Evolutionary conservation across 2,113 vertebrate species (phyloP).

Genomic region (Bucco capensis): DNA sequence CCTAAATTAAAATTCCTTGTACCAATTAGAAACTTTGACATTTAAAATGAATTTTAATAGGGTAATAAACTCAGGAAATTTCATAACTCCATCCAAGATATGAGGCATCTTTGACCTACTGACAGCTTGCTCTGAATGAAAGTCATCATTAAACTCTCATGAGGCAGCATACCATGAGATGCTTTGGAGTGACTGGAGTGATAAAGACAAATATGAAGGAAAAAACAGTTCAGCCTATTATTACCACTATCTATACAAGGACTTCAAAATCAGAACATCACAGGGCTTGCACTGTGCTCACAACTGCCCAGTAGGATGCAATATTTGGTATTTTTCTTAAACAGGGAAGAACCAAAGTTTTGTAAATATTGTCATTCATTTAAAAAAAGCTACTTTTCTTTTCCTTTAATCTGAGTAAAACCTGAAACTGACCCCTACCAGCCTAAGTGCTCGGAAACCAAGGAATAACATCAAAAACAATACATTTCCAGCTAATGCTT

Average conservation of each 20-base stretch:
- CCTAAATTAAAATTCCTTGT: constrained; percentile 49
- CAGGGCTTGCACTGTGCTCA: background rate
- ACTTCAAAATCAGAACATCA: background rate
- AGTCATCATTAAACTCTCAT: constrained; percentile 6
- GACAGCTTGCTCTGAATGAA: constrained; percentile 6
- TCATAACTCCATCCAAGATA: constrained; percentile 12
- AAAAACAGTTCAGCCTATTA: background rate
- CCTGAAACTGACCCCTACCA: background rate
- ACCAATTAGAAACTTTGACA: constrained; percentile 54
- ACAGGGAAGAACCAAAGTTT: background rate
- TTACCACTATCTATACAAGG: background rate
- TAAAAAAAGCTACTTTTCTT: background rate
- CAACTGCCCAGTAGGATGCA: background rate
- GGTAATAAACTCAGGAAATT: constrained; percentile 37
- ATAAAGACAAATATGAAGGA: background rate
- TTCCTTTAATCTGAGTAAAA: background rate
- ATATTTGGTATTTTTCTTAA: background rate
- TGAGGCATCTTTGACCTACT: background rate
- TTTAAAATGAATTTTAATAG: constrained; percentile 62
- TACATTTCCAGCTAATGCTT: background rate
- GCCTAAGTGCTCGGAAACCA: background rate
- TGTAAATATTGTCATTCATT: background rate
- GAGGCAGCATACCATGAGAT: background rate
- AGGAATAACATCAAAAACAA: background rate
- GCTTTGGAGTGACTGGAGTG: background rate